phyloP scores from a whole-genome alignment of 2,888 invertebrate genomes.

The Athalia cordata region DNA sequence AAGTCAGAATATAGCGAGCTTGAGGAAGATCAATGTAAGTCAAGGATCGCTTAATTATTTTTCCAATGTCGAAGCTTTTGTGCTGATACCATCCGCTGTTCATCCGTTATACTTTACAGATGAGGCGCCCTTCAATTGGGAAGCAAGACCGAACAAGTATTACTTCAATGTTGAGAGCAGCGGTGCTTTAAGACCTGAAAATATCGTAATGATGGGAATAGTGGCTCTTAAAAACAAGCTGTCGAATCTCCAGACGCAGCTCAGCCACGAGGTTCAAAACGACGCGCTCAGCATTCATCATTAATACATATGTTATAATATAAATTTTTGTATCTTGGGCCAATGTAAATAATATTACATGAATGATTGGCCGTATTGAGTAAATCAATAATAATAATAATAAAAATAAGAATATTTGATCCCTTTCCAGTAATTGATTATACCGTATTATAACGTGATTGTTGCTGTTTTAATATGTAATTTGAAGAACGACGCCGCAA shows the following conservation, averaged over 20 bases:
- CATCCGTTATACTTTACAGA: slow-evolving; percentile 70
- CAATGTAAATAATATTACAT: slow-evolving; percentile 6
- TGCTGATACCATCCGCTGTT: no score
- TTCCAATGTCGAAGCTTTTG: not conserved
- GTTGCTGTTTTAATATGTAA: no score
- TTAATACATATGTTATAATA: slow-evolving; percentile 63
- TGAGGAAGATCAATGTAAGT: slow-evolving; percentile 90
- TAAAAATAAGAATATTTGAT: no score
- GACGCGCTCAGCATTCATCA: slow-evolving; percentile 85
- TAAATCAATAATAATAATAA: no score
- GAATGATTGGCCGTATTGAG: not conserved
- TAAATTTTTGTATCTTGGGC: not conserved
- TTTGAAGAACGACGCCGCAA: no score
- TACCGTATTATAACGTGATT: no score
- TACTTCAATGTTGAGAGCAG: slow-evolving; percentile 97
- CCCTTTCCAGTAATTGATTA: no score
- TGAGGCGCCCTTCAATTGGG: slow-evolving; percentile 95
- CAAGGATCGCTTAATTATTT: slow-evolving; percentile 39
- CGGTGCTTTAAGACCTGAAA: slow-evolving; percentile 96
- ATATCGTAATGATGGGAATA: slow-evolving; percentile 96
- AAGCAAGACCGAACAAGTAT: slow-evolving; percentile 97
- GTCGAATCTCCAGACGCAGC: slow-evolving; percentile 94
- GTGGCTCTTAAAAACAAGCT: slow-evolving; percentile 95
- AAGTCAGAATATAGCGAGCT: slow-evolving; percentile 97
- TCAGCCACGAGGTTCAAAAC: slow-evolving; percentile 90